A percentile compares a stretch with the other conserved stretches of the same genome.
Evolutionary conservation across 2,888 invertebrate genomes (phyloP).

Genomic region (Pemphredon lugubris): DNA sequence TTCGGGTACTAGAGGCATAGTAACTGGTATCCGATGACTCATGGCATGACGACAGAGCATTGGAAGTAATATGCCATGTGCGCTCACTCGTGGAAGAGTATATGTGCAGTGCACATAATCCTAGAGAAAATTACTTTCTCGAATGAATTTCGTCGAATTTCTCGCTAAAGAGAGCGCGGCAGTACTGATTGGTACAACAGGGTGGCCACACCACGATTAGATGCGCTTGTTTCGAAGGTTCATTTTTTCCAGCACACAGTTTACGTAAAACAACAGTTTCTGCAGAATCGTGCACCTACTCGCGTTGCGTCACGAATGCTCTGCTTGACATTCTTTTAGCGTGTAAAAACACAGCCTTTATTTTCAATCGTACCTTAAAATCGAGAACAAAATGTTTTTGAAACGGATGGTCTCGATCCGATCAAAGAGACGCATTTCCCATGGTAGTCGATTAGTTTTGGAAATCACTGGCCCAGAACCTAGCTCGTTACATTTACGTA

Average conservation of each 20-base stretch:
- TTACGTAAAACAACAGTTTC: too few relatives aligned
- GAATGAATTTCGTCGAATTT: slow-evolving; percentile 20
- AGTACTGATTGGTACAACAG: neutral
- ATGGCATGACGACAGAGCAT: slow-evolving; percentile 65
- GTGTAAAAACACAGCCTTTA: too few relatives aligned
- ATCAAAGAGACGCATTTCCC: too few relatives aligned
- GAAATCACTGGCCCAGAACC: too few relatives aligned
- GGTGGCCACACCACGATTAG: neutral
- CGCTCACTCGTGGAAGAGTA: slow-evolving; percentile 25
- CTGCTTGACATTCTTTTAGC: too few relatives aligned
- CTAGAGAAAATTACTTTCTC: slow-evolving; percentile 35
- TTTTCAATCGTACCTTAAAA: too few relatives aligned
- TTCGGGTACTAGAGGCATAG: slow-evolving; percentile 35
- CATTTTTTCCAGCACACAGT: neutral
- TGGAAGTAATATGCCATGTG: slow-evolving; percentile 53
- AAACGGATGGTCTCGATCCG: too few relatives aligned
- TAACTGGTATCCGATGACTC: slow-evolving; percentile 65
- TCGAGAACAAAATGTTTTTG: too few relatives aligned
- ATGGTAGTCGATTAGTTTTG: too few relatives aligned
- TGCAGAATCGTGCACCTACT: too few relatives aligned
- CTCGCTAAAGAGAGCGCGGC: neutral
- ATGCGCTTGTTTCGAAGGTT: neutral
- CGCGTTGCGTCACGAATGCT: too few relatives aligned
- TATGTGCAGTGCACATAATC: neutral
- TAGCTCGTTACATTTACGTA: too few relatives aligned